Percentiles rank a stretch among this genome's conserved stretches.
Conservation (phyloP, 2,888 invertebrate genomes). For the Lochmaea capreae region DNA sequence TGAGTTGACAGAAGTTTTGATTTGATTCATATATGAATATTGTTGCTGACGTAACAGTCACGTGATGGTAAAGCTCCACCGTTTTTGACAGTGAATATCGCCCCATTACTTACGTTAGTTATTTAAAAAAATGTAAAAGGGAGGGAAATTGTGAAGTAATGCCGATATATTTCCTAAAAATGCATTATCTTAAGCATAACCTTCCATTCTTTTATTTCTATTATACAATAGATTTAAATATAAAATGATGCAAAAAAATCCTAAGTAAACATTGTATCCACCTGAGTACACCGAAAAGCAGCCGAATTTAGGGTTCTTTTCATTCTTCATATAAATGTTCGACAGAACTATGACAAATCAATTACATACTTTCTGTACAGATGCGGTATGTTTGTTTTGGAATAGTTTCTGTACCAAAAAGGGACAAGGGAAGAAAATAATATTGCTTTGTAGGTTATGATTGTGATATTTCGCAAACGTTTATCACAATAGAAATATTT, state of each 20-base stretch:
- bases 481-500: constrained; percentile 12
- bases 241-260: constrained; percentile 31
- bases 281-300: constrained; percentile 44
- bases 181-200: background rate
- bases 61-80: too few species aligned
- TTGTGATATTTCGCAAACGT: constrained; percentile 1
- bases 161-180: too few species aligned
- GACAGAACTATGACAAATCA: constrained; percentile 56
- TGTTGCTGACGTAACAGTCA: too few species aligned
- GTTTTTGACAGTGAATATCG: too few species aligned
- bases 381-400: constrained; percentile 52
- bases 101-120: too few species aligned
- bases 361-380: constrained; percentile 52
- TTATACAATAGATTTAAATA: background rate
- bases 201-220: background rate
- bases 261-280: constrained; percentile 38
- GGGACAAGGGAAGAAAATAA: constrained; percentile 4
- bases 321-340: constrained; percentile 36
- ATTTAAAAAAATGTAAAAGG: too few species aligned
- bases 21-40: too few species aligned
- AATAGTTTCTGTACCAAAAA: constrained; percentile 29
- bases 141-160: too few species aligned
- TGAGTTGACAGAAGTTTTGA: too few species aligned
- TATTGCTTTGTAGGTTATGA: background rate
- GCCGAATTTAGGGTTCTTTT: constrained; percentile 33